phyloP scores from a whole-genome alignment of 1,140 invertebrate species.

The Himalopsyche phryganea region DNA sequence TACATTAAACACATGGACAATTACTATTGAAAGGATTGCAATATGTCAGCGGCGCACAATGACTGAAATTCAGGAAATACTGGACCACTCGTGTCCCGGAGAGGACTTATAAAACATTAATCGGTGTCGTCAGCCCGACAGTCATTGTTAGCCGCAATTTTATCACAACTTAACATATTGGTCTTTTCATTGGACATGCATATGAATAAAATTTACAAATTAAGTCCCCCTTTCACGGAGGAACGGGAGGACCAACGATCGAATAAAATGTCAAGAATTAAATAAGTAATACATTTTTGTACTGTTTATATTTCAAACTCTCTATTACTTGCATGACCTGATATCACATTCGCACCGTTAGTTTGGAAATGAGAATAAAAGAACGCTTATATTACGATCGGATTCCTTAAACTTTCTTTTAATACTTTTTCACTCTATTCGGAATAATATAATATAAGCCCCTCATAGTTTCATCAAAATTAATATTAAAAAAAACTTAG shows the following conservation, averaged over 20 bases:
- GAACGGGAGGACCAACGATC: constrained; percentile 6
- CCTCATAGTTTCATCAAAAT: background rate
- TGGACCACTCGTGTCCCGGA: background rate
- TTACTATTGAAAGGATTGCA: constrained; percentile 18
- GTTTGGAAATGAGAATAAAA: background rate
- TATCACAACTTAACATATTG: constrained; percentile 11
- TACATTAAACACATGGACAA: constrained; percentile 21
- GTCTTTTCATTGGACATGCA: constrained; percentile 15
- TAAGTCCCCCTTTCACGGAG: background rate
- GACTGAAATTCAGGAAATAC: background rate
- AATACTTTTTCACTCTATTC: too few relatives aligned
- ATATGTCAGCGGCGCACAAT: background rate
- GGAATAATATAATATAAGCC: too few relatives aligned
- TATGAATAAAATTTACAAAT: constrained; percentile 10
- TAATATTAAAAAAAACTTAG: constrained; percentile 18
- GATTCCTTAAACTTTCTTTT: too few relatives aligned
- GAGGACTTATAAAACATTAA: background rate
- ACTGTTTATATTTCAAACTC: constrained; percentile 31
- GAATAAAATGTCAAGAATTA: constrained; percentile 29
- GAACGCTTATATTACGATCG: too few relatives aligned
- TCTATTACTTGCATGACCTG: constrained; percentile 20
- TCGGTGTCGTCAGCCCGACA: background rate
- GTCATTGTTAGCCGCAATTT: background rate
- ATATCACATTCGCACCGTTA: constrained; percentile 23
- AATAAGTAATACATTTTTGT: constrained; percentile 35